A percentile compares a stretch with the other conserved stretches of the same genome.
Evolutionary conservation across 2,888 invertebrate species (phyloP).

Genomic region (Tyria jacobaeae): DNA sequence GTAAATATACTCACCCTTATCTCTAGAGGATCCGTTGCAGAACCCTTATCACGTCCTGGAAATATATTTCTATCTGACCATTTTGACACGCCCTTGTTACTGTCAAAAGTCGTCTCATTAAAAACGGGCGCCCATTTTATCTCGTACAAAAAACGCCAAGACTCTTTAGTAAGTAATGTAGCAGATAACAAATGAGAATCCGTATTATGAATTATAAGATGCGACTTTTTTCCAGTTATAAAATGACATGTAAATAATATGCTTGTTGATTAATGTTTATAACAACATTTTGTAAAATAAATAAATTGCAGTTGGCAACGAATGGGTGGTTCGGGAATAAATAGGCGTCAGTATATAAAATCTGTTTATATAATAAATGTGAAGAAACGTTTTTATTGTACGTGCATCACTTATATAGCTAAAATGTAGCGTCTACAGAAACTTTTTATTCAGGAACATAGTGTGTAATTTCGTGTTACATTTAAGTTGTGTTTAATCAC

Average conservation of each 20-base stretch:
- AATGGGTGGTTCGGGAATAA: no score
- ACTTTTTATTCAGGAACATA: no score
- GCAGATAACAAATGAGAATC: neutral
- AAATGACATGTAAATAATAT: neutral
- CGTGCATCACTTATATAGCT: no score
- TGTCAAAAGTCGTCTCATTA: constrained; percentile 2
- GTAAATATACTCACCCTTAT: neutral
- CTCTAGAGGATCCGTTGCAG: neutral
- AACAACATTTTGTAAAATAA: neutral
- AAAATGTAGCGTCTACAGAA: no score
- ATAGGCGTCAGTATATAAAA: no score
- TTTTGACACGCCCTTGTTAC: constrained; percentile 1
- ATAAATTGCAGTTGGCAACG: no score
- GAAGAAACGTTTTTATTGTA: no score
- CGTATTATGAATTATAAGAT: neutral
- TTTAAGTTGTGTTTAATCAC: no score
- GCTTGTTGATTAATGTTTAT: neutral
- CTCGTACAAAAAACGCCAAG: neutral
- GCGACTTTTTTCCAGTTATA: neutral
- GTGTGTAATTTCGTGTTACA: no score
- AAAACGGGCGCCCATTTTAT: neutral
- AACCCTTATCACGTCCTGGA: constrained; percentile 5
- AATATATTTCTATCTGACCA: constrained; percentile 7
- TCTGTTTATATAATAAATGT: no score
- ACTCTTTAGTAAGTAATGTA: neutral